These are phyloP conservation scores for Drosophila pandora DNA, from an alignment of 1,140 invertebrate species.

Conservation along the genomic window DNA sequence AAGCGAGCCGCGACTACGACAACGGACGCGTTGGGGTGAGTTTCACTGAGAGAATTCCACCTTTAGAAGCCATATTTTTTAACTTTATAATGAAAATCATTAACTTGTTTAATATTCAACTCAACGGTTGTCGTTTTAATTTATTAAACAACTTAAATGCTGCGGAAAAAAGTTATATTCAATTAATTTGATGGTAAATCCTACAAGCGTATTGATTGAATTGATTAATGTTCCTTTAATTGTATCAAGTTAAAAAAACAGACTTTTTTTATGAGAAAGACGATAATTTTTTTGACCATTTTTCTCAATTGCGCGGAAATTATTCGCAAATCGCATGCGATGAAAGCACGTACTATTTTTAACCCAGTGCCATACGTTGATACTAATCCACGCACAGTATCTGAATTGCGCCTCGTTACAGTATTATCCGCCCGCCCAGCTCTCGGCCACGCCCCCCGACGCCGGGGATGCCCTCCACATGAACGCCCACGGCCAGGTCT, in stretches of 20 bases:
- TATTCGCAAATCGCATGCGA: neutral
- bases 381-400: conserved; percentile 66
- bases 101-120: no score
- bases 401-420: conserved; percentile 85
- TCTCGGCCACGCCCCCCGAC: conserved; percentile 86
- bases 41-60: conserved; percentile 6
- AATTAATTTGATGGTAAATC: neutral
- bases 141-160: no score
- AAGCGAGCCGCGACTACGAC: conserved; percentile 89
- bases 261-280: no score
- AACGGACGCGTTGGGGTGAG: conserved; percentile 87
- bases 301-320: no score
- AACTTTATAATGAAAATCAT: no score
- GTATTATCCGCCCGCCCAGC: conserved; percentile 92
- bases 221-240: neutral
- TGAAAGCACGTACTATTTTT: conserved; percentile 32
- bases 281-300: no score
- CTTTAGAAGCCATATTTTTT: no score
- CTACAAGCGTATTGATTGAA: neutral
- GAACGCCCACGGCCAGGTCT: conserved; percentile 87
- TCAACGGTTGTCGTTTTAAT: no score
- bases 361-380: conserved; percentile 25
- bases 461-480: conserved; percentile 88
- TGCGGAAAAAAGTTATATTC: neutral
- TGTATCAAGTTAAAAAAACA: neutral